Conservation (phyloP, 2,113 vertebrate genomes). For the Motacilla alba region DNA sequence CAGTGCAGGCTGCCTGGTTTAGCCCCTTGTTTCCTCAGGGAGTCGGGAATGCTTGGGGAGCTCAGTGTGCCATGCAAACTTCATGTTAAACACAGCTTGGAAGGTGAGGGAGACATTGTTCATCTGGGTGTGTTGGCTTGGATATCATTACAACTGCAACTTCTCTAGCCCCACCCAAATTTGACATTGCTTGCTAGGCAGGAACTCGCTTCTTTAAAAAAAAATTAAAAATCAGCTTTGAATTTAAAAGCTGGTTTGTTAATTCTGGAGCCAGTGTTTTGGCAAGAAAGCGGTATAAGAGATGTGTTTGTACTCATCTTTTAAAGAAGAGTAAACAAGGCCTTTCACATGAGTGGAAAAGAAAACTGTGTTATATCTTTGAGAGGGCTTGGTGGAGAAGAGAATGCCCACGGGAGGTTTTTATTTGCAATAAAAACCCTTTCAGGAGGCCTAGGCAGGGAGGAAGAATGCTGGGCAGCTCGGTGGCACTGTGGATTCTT, state of each 20-base stretch:
- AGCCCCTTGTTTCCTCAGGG: background rate
- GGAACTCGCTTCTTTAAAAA: background rate
- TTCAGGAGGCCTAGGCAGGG: background rate
- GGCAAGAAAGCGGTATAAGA: background rate
- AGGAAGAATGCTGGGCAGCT: background rate
- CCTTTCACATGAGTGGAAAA: background rate
- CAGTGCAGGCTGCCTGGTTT: background rate
- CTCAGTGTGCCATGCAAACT: background rate
- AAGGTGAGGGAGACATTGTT: constrained; percentile 60
- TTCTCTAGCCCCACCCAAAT: constrained; percentile 58
- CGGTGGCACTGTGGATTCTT: background rate
- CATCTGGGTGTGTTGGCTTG: constrained; percentile 69
- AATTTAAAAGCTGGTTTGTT: background rate
- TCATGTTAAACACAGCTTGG: background rate
- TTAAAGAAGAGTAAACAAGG: background rate
- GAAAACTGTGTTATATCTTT: background rate
- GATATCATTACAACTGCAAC: constrained; percentile 48
- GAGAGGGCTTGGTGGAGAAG: background rate
- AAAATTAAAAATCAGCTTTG: background rate
- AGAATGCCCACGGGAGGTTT: background rate
- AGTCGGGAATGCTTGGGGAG: background rate
- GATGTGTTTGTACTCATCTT: background rate
- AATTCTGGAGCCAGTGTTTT: background rate
- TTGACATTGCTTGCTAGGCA: constrained; percentile 24
- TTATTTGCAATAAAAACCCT: background rate